A percentile compares a stretch with the other conserved stretches of the same genome.
These are phyloP conservation scores for Nomada goodeniana DNA, from an alignment of 2,888 invertebrate genomes.

Conservation along the genomic window DNA sequence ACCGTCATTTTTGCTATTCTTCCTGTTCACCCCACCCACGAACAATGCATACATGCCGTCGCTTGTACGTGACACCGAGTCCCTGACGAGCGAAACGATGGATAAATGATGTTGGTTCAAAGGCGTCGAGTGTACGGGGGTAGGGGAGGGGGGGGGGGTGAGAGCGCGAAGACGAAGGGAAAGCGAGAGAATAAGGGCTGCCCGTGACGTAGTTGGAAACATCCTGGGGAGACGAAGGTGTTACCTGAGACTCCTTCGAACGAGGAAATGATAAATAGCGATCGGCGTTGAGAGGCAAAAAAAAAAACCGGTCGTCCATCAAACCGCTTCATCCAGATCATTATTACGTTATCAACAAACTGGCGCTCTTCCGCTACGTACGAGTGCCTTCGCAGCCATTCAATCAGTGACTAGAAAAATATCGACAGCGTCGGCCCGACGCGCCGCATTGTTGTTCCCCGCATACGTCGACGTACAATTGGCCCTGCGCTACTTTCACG, in stretches of 20 bases:
- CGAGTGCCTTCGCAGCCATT: neutral
- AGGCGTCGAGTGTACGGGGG: neutral
- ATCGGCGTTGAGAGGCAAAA: too few species aligned
- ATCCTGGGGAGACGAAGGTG: constrained; percentile 1
- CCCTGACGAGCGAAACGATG: constrained; percentile 5
- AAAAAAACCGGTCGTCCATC: too few species aligned
- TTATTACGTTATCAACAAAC: neutral
- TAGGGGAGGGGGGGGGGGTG: neutral
- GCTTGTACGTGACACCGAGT: neutral
- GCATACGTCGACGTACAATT: too few species aligned
- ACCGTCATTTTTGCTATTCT: neutral
- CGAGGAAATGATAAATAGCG: constrained; percentile 1
- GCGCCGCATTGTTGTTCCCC: neutral
- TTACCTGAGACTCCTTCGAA: neutral
- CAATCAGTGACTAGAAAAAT: neutral
- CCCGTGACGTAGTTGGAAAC: constrained; percentile 37
- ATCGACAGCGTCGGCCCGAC: neutral
- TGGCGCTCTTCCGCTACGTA: neutral
- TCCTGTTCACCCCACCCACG: constrained; percentile 58
- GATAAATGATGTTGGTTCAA: constrained; percentile 26
- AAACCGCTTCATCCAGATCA: neutral
- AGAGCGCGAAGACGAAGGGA: neutral
- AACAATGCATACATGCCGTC: neutral
- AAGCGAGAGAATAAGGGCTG: constrained; percentile 41
- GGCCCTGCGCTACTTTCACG: too few species aligned